phyloP scores from a whole-genome alignment of 2,888 invertebrate species.

The Metallyticus violacea region DNA sequence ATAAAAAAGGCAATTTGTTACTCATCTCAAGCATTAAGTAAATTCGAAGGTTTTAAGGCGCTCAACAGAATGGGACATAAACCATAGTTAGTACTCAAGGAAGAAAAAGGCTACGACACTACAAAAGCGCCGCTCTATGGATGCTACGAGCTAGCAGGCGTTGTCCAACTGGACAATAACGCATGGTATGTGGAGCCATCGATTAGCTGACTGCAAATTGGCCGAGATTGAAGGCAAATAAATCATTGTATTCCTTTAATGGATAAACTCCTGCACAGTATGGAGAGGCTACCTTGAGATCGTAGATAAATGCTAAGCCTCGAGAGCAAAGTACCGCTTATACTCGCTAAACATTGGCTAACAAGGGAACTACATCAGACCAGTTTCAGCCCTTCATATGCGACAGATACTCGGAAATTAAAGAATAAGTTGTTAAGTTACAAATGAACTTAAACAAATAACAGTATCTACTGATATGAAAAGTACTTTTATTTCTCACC shows the following conservation, averaged over 20 bases:
- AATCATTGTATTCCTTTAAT: background rate
- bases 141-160: background rate
- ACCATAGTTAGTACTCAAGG: no score
- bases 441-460: no score
- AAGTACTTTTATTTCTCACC: no score
- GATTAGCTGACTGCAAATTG: background rate
- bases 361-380: no score
- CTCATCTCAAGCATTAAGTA: background rate
- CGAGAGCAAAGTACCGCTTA: background rate
- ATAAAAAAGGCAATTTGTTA: background rate
- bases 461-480: no score
- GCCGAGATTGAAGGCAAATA: background rate
- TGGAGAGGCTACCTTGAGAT: background rate
- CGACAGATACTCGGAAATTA: no score
- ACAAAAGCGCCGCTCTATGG: background rate
- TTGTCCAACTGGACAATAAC: background rate
- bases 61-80: background rate
- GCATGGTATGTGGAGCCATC: background rate
- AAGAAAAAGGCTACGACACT: background rate
- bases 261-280: background rate
- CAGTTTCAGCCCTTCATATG: no score
- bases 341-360: no score
- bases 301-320: background rate
- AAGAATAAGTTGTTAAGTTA: no score
- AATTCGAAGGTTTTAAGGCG: background rate